Evolutionary conservation across 1,140 invertebrate genomes (phyloP).

Genomic region (Semibalanus balanoides): DNA sequence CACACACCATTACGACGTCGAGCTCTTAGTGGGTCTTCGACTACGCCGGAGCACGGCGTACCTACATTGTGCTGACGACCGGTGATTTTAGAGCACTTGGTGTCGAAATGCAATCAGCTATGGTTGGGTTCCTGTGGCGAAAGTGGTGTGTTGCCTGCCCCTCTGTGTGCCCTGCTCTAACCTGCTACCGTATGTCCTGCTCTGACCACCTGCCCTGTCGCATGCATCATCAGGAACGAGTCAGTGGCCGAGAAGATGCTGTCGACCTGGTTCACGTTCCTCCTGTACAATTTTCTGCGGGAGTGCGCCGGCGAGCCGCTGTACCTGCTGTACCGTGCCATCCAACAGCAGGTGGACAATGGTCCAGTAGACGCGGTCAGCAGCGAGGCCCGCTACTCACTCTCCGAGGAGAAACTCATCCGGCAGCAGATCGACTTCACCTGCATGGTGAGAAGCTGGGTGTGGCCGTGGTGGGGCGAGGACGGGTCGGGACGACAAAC

Average conservation of each 20-base stretch:
- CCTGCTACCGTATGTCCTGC: too few relatives aligned
- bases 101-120: too few relatives aligned
- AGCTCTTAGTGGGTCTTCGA: too few relatives aligned
- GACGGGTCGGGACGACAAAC: too few relatives aligned
- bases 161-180: too few relatives aligned
- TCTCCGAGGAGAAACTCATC: constrained; percentile 97
- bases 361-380: constrained; percentile 96
- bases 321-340: constrained; percentile 93
- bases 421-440: constrained; percentile 95
- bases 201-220: background rate
- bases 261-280: constrained; percentile 96
- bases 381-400: constrained; percentile 91
- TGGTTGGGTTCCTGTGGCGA: too few relatives aligned
- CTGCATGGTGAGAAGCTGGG: constrained; percentile 49
- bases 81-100: too few relatives aligned
- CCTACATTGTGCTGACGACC: too few relatives aligned
- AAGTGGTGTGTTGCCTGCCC: too few relatives aligned
- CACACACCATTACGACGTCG: too few relatives aligned
- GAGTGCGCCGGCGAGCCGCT: constrained; percentile 93
- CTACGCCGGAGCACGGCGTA: too few relatives aligned
- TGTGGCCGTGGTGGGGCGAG: too few relatives aligned
- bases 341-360: constrained; percentile 99
- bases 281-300: constrained; percentile 91
- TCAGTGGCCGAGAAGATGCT: constrained; percentile 99
- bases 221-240: constrained; percentile 52